Base-by-base conservation (phyloP, 1,140 invertebrate genomes). In the Caerostris extrusa region DNA sequence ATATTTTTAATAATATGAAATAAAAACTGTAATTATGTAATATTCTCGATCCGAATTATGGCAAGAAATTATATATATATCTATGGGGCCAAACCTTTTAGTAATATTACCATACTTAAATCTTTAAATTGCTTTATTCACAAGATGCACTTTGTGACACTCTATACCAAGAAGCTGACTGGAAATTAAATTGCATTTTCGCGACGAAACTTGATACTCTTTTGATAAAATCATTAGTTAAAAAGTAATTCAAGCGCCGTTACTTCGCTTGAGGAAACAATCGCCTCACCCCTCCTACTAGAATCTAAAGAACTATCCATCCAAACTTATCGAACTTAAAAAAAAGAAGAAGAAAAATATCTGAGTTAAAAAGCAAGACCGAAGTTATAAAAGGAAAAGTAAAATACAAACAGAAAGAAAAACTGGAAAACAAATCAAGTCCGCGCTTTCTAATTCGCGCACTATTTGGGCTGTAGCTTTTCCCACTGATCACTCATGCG, bases 381-480 rank as follows among this genome's bases (percentile, higher is more conserved):
- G 71, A 77, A 77, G 71, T 77, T 77, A 77, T 77, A 77, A 61
- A 87, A 64, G 56, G 34, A 61, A 87, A 61, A 87, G 85, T 34
- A 34, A 87, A 60, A 85, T 19, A n/a, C 19, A n/a, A 60, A 87
- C 12, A 71, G 53, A 90, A 90, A 90, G 64, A 69, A 90, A 69
- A 69, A 90, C 61, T 56, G 14, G 34, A 90, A 90, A 90, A 90
- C 88, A 90, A 90, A 90, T 90, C 88, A 90, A 90, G 88, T 90
- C 67, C 55, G 53, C 88, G 67, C 88, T 71, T 90, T 90, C 61
- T 71, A 90, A 90, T 90, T 90, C 88, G 55, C 88, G 88, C 61
- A 57, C 57, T 64, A 88, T 88, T 88, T 88, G 58, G 19, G 61
- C 60, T 90, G 67, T 71, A 56, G 67, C 88, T 57, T 71, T 71